These are phyloP conservation scores for Liparis tanakae DNA, from an alignment of 2,797 vertebrate species.

Conservation along the genomic window DNA sequence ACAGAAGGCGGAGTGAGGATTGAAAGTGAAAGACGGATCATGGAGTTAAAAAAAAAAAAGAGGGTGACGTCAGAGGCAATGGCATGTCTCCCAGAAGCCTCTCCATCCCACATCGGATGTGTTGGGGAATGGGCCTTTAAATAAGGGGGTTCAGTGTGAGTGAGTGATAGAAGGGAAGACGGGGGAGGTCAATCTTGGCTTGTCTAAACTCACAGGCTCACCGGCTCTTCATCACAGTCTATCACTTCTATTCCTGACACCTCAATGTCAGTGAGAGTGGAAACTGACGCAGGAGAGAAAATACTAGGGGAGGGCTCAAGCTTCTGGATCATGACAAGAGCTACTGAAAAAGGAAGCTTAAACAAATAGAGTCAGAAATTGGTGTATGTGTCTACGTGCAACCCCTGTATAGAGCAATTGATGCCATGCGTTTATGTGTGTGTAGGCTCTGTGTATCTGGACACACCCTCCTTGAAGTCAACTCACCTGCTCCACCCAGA, in stretches of 20 bases:
- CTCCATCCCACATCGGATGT: constrained; percentile 41
- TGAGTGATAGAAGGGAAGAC: constrained; percentile 61
- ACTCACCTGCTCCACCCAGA: constrained; percentile 95
- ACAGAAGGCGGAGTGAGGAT: constrained; percentile 17
- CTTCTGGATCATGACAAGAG: constrained; percentile 52
- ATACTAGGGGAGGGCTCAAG: constrained; percentile 34
- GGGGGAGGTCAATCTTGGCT: constrained; percentile 58
- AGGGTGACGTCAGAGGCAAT: constrained; percentile 23
- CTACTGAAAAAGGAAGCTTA: constrained; percentile 34
- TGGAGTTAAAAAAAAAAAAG: constrained; percentile 3
- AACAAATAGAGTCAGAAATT: constrained; percentile 26
- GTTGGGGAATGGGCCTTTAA: constrained; percentile 50
- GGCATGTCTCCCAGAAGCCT: constrained; percentile 32
- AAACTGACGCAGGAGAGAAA: constrained; percentile 49
- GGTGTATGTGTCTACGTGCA: constrained; percentile 5
- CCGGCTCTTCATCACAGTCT: constrained; percentile 70
- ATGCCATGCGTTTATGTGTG: background rate
- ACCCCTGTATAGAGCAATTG: constrained; percentile 16
- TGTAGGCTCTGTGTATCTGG: constrained; percentile 6
- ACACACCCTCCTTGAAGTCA: background rate
- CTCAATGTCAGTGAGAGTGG: constrained; percentile 68
- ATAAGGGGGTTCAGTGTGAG: constrained; percentile 47
- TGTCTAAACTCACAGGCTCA: constrained; percentile 64
- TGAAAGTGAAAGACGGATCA: constrained; percentile 27
- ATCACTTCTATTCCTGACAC: constrained; percentile 73